Evolutionary conservation across 2,888 invertebrate species (phyloP).

Genomic region (Sycophila texana): DNA sequence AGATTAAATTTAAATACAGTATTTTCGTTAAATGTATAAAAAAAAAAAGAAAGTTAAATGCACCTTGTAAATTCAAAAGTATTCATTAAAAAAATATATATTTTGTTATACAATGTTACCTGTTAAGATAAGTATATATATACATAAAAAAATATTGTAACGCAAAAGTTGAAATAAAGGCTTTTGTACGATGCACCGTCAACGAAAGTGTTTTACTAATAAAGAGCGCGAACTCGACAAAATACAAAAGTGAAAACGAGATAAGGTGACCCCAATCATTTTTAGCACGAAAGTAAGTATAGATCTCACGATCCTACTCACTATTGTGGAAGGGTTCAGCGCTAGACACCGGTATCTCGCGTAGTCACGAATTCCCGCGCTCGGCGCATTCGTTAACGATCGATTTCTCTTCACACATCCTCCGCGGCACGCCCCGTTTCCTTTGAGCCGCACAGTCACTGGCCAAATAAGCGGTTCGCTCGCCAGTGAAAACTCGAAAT

Average conservation of each 20-base stretch:
- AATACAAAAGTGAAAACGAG: constrained; percentile 47
- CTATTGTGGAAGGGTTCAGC: constrained; percentile 16
- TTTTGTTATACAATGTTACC: no score
- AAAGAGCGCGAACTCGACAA: background rate
- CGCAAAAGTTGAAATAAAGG: no score
- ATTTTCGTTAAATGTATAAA: constrained; percentile 14
- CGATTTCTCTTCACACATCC: constrained; percentile 67
- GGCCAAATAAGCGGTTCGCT: constrained; percentile 61
- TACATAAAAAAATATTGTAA: no score
- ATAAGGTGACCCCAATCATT: constrained; percentile 31
- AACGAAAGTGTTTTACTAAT: background rate
- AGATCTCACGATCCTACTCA: background rate
- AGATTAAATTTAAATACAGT: background rate
- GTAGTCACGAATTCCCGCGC: constrained; percentile 24
- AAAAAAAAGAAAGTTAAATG: no score
- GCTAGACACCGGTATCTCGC: background rate
- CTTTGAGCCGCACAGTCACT: constrained; percentile 59
- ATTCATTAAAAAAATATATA: no score
- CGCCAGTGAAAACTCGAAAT: constrained; percentile 66
- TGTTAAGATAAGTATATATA: no score
- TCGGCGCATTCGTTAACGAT: constrained; percentile 46
- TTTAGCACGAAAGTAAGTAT: constrained; percentile 12
- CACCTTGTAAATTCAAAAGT: no score
- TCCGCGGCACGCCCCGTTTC: constrained; percentile 62
- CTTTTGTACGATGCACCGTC: background rate